Base-by-base conservation (phyloP, 2,797 vertebrate genomes). In the Cichlasoma orientale region DNA sequence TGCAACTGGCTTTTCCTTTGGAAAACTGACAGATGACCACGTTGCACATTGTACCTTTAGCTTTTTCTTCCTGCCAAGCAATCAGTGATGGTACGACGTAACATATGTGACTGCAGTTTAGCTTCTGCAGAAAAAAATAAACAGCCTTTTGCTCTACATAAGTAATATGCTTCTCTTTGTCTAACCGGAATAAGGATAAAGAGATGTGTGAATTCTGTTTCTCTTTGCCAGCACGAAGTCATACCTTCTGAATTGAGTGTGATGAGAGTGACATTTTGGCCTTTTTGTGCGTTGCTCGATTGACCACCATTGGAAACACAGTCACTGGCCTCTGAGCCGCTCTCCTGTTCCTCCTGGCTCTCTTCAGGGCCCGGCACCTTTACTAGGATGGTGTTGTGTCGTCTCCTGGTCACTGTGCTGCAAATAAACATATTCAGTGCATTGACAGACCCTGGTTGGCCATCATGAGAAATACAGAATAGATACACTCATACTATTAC, bases 321-420 rank as follows among this genome's bases (percentile, higher is more conserved):
- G 91, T 99, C 98, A 12, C 98, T 99, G 91, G 98, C 97, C 90
- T 99, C 98, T 0, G 98, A 99, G 31, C 98, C 98, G 1, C 98
- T 99, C 54, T 99, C 98, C 77, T 96, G 97, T 0, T 99, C 98
- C 74, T 99, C 98, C 4, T 98, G 98, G 83, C 97, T 97, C 82
- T 99, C 98, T 0, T 99, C 98, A 0, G 97, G 96, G 0, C 94
- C 97, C 0, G 98, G 98, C 27, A 99, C 97, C 92, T 99, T 99
- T 73, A 99, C 97, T 86, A 99, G 95, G 52, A 99, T 99, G 70
- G 98, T 99, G 93, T 99, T 99, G 92, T 99, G 98, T n/a, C 97
- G 96, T 63, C 96, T 95, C 18, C 96, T 96, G 0, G 96, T 93
- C 74, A 97, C 95, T 1, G 98, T 96, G 38, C 98, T 99, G 87